Evolutionary conservation across 2,888 invertebrate species (phyloP).

Genomic region (Mamestra brassicae): DNA sequence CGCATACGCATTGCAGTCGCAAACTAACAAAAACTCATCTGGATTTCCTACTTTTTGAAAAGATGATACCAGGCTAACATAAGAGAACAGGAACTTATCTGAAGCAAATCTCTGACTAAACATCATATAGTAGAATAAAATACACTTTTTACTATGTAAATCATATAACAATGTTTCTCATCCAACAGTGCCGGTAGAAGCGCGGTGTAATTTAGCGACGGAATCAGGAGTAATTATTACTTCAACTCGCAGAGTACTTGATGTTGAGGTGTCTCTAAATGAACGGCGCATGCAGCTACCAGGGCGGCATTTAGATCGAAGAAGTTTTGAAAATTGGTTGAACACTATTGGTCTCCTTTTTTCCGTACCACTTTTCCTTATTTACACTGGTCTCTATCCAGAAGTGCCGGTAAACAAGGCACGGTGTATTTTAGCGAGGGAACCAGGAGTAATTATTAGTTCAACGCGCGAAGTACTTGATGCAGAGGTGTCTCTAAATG

Average conservation of each 20-base stretch:
- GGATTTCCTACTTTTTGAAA: too few species aligned
- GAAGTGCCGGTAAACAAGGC: background rate
- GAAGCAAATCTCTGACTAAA: background rate
- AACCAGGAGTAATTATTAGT: constrained; percentile 73
- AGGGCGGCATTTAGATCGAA: constrained; percentile 37
- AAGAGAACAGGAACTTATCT: background rate
- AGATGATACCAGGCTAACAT: constrained; percentile 10
- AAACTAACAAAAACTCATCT: too few species aligned
- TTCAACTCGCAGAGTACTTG: constrained; percentile 64
- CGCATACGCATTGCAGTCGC: too few species aligned
- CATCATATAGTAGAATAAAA: too few species aligned
- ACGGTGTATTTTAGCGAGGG: constrained; percentile 25
- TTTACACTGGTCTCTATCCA: constrained; percentile 12
- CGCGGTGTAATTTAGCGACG: constrained; percentile 26
- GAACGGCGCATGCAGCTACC: constrained; percentile 51
- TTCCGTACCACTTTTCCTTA: background rate
- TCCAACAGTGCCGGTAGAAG: constrained; percentile 2
- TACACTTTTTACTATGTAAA: too few species aligned
- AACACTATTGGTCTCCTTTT: background rate
- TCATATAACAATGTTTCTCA: background rate
- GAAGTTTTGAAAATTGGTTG: background rate
- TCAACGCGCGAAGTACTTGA: constrained; percentile 64
- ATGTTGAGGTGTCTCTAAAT: constrained; percentile 63
- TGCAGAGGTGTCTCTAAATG: constrained; percentile 61
- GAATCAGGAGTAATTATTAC: constrained; percentile 73